phyloP scores from a whole-genome alignment of 2,113 vertebrate species.

The Cyphomyrus discorhynchus region DNA sequence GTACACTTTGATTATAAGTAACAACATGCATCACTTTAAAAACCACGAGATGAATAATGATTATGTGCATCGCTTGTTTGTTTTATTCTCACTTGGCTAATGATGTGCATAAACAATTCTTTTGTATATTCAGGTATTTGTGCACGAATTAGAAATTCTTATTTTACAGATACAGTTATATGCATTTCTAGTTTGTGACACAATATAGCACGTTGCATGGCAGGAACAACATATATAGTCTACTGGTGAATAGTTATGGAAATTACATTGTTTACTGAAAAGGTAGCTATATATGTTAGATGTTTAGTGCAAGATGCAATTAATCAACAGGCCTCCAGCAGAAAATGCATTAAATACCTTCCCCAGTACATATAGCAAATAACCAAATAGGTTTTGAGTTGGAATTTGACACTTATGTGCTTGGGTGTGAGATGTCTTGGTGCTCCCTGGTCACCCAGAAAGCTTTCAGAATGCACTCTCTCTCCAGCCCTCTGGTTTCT shows the following conservation, averaged over 20 bases:
- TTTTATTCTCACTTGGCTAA: conserved; percentile 7
- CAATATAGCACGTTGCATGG: neutral
- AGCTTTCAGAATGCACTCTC: neutral
- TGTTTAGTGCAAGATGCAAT: neutral
- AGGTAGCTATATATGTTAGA: neutral
- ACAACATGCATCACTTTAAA: conserved; percentile 1
- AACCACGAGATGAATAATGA: conserved; percentile 8
- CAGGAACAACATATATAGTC: neutral
- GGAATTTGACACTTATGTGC: neutral
- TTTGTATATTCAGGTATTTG: neutral
- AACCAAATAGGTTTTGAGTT: neutral
- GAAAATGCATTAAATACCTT: neutral
- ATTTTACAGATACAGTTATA: neutral
- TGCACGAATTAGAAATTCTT: neutral
- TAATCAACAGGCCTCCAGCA: neutral
- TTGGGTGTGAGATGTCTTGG: neutral
- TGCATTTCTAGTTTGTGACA: neutral
- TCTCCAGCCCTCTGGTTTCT: neutral
- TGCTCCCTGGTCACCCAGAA: neutral
- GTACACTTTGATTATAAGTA: conserved; percentile 30
- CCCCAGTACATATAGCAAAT: neutral
- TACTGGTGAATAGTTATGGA: neutral
- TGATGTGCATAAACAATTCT: neutral
- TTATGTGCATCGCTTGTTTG: conserved; percentile 1
- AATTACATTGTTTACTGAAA: neutral